Evolutionary conservation across 2,888 invertebrate genomes (phyloP).

Genomic region (Julus scandinavius): DNA sequence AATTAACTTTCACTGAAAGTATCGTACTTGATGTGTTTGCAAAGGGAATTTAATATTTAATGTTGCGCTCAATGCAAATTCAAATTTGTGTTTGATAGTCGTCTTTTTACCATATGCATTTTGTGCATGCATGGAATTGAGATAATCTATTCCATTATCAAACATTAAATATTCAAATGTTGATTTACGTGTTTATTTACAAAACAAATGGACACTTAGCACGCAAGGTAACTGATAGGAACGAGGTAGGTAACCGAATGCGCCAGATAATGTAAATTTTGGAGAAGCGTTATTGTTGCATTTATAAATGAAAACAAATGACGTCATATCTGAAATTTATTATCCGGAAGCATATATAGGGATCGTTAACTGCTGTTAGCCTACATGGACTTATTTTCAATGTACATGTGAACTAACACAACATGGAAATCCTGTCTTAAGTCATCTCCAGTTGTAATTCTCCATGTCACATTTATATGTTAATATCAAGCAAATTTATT

Average conservation of each 20-base stretch:
- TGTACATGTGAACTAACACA: no score
- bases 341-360: background rate
- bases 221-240: background rate
- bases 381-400: no score
- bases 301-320: background rate
- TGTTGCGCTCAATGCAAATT: background rate
- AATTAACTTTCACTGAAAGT: background rate
- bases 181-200: background rate
- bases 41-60: background rate
- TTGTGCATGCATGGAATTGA: background rate
- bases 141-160: background rate
- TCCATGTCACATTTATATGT: no score
- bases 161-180: conserved; percentile 40
- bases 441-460: no score
- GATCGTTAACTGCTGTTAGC: background rate
- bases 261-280: background rate
- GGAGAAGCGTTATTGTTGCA: background rate
- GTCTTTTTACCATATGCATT: background rate
- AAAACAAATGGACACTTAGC: background rate
- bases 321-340: background rate
- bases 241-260: background rate
- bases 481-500: no score
- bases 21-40: background rate
- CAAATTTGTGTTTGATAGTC: background rate
- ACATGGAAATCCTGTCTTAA: no score